phyloP scores from a whole-genome alignment of 2,888 invertebrate species.

The Caenorhabditis sp. region DNA sequence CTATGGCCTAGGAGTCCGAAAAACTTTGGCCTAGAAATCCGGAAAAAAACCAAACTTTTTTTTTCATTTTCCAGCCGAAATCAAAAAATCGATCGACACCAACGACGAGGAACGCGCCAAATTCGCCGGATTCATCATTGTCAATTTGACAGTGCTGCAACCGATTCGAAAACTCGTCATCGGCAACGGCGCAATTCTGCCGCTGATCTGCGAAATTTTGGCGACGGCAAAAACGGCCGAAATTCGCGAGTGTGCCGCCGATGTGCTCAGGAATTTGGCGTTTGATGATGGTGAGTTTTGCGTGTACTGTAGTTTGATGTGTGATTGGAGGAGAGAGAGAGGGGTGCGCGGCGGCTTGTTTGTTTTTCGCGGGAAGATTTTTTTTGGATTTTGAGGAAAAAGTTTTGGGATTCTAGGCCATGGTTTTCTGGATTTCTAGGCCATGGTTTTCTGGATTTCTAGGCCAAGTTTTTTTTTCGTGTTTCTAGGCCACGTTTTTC shows the following conservation, averaged over 20 bases:
- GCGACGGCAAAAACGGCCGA: slow-evolving; percentile 20
- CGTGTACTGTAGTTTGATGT: neutral
- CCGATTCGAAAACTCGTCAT: slow-evolving; percentile 30
- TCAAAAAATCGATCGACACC: slow-evolving; percentile 17
- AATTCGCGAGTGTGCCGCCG: slow-evolving; percentile 49
- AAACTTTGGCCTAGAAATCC: too few species aligned
- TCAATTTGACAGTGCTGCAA: slow-evolving; percentile 42
- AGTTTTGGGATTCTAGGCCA: too few species aligned
- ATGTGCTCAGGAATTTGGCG: slow-evolving; percentile 51
- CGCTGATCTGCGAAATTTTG: slow-evolving; percentile 29
- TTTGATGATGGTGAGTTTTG: slow-evolving; percentile 55
- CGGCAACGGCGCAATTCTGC: slow-evolving; percentile 9
- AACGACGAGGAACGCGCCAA: slow-evolving; percentile 31
- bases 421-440: too few species aligned
- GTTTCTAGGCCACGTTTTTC: too few species aligned
- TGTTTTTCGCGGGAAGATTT: neutral
- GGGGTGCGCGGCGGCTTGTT: too few species aligned
- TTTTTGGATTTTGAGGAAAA: neutral
- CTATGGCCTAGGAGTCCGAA: too few species aligned
- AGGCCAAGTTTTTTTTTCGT: too few species aligned
- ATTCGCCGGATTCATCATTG: slow-evolving; percentile 46
- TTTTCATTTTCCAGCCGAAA: slow-evolving; percentile 17
- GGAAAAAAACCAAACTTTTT: neutral
- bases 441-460: too few species aligned
- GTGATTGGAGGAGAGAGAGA: too few species aligned